Conservation (phyloP, 2,888 invertebrate genomes). For the Volucella inanis region DNA sequence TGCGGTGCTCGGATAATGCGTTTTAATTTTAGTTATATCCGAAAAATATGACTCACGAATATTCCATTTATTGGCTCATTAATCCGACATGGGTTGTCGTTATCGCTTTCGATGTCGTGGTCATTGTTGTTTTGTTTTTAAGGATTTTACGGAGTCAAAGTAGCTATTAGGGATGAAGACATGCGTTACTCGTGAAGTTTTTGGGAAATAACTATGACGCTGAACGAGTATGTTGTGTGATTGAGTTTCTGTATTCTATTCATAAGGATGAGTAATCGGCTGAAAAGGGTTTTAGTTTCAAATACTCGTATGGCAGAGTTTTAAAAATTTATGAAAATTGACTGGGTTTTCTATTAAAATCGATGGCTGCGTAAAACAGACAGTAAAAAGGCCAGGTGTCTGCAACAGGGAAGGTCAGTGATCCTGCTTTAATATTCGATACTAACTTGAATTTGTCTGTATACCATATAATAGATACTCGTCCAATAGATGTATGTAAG, state of each 20-base stretch:
- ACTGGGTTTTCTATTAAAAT: too few species aligned
- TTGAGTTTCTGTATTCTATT: conserved; percentile 14
- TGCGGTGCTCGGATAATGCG: conserved; percentile 22
- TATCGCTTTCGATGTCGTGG: neutral
- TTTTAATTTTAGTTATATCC: conserved; percentile 29
- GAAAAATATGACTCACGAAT: conserved; percentile 65
- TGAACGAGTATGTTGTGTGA: conserved; percentile 32
- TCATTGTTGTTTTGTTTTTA: neutral
- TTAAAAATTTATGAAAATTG: too few species aligned
- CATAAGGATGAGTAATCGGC: neutral
- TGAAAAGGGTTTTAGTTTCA: too few species aligned
- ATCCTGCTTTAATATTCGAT: too few species aligned
- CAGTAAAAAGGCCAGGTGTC: too few species aligned
- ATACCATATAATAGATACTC: too few species aligned
- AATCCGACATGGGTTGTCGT: conserved; percentile 48
- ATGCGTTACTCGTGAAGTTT: conserved; percentile 33
- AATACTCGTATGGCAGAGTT: too few species aligned
- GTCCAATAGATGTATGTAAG: too few species aligned
- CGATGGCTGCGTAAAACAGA: too few species aligned
- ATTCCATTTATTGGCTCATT: conserved; percentile 60
- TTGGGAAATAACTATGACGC: conserved; percentile 57
- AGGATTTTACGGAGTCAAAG: neutral
- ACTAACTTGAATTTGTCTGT: too few species aligned
- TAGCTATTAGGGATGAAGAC: conserved; percentile 31
- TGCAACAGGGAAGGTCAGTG: too few species aligned